Conservation (phyloP, 2,888 invertebrate species). For the Himalopsyche tibetana region DNA sequence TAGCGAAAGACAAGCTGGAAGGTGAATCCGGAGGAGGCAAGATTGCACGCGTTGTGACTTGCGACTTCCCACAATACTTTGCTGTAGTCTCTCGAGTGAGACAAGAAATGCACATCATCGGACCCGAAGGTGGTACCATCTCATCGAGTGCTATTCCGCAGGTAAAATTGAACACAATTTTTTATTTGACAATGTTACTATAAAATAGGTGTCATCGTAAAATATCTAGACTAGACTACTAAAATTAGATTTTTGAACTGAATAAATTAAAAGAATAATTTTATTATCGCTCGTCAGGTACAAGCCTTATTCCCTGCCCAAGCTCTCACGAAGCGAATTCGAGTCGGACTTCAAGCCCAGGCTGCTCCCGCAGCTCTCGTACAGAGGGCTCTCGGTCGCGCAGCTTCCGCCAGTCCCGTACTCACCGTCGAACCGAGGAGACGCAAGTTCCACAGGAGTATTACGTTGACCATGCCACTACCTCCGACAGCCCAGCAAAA, state of each 20-base stretch:
- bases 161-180: slow-evolving; percentile 67
- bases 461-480: slow-evolving; percentile 95
- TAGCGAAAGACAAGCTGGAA: slow-evolving; percentile 92
- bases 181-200: neutral
- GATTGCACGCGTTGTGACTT: slow-evolving; percentile 85
- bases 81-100: slow-evolving; percentile 96
- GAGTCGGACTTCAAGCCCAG: slow-evolving; percentile 98
- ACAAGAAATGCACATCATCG: slow-evolving; percentile 98
- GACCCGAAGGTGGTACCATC: slow-evolving; percentile 97
- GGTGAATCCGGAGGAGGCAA: slow-evolving; percentile 79
- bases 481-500: slow-evolving; percentile 79
- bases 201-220: neutral
- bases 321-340: slow-evolving; percentile 99
- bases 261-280: no score
- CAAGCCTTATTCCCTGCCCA: slow-evolving; percentile 93
- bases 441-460: slow-evolving; percentile 98
- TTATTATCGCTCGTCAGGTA: slow-evolving; percentile 71
- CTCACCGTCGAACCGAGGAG: slow-evolving; percentile 98
- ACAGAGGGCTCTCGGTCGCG: slow-evolving; percentile 93
- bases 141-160: slow-evolving; percentile 95
- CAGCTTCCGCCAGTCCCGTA: slow-evolving; percentile 97
- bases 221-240: neutral
- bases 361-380: slow-evolving; percentile 91
- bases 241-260: no score
- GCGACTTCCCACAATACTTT: slow-evolving; percentile 98